These are phyloP conservation scores for Siderastrea siderea DNA, from an alignment of 92 coral and sea anemone species.

Conservation along the genomic window DNA sequence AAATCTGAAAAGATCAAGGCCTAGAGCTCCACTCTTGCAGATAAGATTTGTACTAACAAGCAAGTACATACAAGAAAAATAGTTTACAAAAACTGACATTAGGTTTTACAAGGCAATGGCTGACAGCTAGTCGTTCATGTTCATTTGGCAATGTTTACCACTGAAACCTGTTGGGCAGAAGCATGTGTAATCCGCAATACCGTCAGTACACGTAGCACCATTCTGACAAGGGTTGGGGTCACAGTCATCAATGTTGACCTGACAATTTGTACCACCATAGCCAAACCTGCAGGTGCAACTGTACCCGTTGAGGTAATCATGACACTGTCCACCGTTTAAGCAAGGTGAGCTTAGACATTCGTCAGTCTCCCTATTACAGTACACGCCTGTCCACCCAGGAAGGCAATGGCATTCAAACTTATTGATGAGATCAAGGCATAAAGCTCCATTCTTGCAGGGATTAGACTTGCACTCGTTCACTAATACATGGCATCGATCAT, in stretches of 20 bases:
- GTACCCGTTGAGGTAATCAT: conserved; percentile 57
- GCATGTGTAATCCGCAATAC: conserved; percentile 62
- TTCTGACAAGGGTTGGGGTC: conserved; percentile 70
- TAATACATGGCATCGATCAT: background rate
- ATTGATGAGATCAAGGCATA: background rate
- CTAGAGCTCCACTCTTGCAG: too few species aligned
- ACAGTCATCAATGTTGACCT: conserved; percentile 80
- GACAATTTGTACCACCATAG: conserved; percentile 78
- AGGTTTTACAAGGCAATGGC: conserved; percentile 62
- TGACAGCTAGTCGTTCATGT: conserved; percentile 72
- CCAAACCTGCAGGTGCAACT: conserved; percentile 72
- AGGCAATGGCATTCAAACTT: background rate
- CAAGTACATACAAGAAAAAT: too few species aligned
- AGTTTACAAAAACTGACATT: background rate
- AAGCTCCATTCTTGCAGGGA: conserved; percentile 27
- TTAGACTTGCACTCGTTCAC: conserved; percentile 34
- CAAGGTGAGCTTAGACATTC: conserved; percentile 66
- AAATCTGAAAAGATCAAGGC: too few species aligned
- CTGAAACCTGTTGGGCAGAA: conserved; percentile 72
- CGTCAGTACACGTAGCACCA: conserved; percentile 82
- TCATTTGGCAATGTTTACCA: conserved; percentile 64
- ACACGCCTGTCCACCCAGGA: conserved; percentile 32
- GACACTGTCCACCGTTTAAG: conserved; percentile 83
- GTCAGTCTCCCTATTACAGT: conserved; percentile 9
- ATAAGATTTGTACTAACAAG: too few species aligned